A percentile compares a stretch with the other conserved stretches of the same genome.
Conservation (phyloP, 2,797 vertebrate species). For the Hylomyscus alleni region DNA sequence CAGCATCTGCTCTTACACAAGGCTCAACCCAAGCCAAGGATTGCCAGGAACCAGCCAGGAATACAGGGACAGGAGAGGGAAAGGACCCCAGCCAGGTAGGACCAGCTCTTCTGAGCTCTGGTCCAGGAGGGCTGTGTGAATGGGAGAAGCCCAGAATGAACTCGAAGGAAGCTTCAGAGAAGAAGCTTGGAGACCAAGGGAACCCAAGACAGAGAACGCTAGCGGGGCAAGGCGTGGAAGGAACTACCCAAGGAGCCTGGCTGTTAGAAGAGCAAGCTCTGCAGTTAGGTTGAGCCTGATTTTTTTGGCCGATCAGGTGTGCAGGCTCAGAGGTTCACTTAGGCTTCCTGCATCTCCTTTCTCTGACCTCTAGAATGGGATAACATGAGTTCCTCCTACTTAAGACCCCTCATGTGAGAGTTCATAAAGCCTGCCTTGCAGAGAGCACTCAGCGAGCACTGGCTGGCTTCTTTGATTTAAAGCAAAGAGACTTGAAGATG, state of each 20-base stretch:
- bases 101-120: background rate
- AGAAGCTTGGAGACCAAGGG: rapidly evolving
- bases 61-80: background rate
- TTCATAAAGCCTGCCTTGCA: background rate
- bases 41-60: background rate
- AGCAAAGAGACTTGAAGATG: background rate
- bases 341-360: background rate
- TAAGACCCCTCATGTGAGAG: background rate
- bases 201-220: background rate
- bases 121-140: background rate
- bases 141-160: background rate
- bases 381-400: background rate
- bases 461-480: background rate
- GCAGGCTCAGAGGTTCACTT: background rate
- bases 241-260: background rate
- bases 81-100: background rate
- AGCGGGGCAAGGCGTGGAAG: rapidly evolving
- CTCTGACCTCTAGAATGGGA: background rate
- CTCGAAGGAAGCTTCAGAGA: background rate
- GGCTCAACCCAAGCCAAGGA: background rate
- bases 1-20: background rate
- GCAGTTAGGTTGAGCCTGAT: background rate
- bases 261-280: background rate
- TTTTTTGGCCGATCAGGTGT: background rate
- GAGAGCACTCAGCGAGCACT: background rate